Evolutionary conservation across 2,888 invertebrate species (phyloP), one percentile per base, ranked within the genome.

Genomic region (Pediacus dermestoides): DNA sequence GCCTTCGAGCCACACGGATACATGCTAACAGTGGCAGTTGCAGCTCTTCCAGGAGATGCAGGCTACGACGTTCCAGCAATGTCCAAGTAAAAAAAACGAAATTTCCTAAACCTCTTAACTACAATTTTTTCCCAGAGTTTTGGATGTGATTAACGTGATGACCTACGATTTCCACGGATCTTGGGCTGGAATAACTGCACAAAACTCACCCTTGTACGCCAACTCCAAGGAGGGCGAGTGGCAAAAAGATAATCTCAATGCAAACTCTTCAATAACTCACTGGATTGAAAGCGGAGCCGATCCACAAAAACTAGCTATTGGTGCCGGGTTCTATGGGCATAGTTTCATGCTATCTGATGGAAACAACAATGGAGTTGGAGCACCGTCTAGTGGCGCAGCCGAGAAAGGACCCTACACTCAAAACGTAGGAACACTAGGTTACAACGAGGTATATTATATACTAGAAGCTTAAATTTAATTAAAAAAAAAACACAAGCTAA

Each of bases 261-360:
- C 74, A 23, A 76, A 48, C 15, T 48, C 58, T 32, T 55, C 64
- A 1, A 64, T 77, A 3, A 50, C 64, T 7, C 71, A 71, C 35
- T 80, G 78, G 77, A 52, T 78, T 1, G 60, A 65, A 1, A 68
- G 74, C 43, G 81, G 81, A 2, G 78, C 77, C 1, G 70, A 74
- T 1, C 67, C 75, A 0, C 67, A 77, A 1, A 88, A 88, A 61
- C 51, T 89, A 0, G 68, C 80, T 0, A 50, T 88, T 1, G 89
- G 89, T 0, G 63, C 86, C 12, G 81, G 81, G 0, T 68, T 80
- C 8, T 88, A 86, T 46, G 88, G 86, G 0, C 74, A 79, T 34
- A 73, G 78, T 0, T 88, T 80, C 49, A 78, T 74, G 0, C 63
- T 88, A 4, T 52, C 67, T 0, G 58, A 73, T 44, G 51, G 69